Evolutionary conservation across 2,797 vertebrate species (phyloP).

Genomic region (Microctenopoma stevenorrisi): DNA sequence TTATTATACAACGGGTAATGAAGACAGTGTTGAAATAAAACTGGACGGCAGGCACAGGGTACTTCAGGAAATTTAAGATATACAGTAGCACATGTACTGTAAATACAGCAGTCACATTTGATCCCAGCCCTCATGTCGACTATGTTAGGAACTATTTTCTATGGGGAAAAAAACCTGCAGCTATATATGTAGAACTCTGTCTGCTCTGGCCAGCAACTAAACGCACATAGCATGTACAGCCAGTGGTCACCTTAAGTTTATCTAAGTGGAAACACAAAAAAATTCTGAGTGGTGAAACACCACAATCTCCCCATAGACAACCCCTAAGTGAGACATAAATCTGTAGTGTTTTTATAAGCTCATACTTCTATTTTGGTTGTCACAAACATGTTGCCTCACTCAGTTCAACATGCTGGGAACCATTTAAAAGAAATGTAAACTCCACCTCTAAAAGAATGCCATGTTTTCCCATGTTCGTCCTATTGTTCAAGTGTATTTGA

Average conservation of each 20-base stretch:
- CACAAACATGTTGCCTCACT: slow-evolving; percentile 71
- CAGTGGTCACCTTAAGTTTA: slow-evolving; percentile 51
- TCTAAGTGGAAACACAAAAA: slow-evolving; percentile 57
- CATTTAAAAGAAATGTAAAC: slow-evolving; percentile 56
- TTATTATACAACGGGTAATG: slow-evolving; percentile 48
- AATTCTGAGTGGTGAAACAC: slow-evolving; percentile 52
- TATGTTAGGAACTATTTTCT: slow-evolving; percentile 1
- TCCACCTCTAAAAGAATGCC: slow-evolving; percentile 47
- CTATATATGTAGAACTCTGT: slow-evolving; percentile 2
- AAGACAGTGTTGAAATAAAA: slow-evolving; percentile 59
- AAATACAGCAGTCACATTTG: slow-evolving; percentile 19
- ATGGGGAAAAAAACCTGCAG: neutral
- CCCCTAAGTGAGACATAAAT: slow-evolving; percentile 74
- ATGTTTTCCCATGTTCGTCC: slow-evolving; percentile 37
- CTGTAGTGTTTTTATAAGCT: slow-evolving; percentile 71
- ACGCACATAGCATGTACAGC: slow-evolving; percentile 23
- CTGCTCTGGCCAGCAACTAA: slow-evolving; percentile 11
- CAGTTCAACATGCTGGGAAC: slow-evolving; percentile 74
- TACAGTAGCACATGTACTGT: slow-evolving; percentile 15
- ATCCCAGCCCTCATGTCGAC: slow-evolving; percentile 12
- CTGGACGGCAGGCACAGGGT: slow-evolving; percentile 13
- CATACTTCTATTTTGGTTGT: slow-evolving; percentile 76
- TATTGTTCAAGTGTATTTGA: slow-evolving; percentile 30
- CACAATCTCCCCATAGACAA: slow-evolving; percentile 57
- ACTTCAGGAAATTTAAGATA: slow-evolving; percentile 36